Conservation (phyloP, 1,140 invertebrate species). For the Helicorthomorpha holstii region DNA sequence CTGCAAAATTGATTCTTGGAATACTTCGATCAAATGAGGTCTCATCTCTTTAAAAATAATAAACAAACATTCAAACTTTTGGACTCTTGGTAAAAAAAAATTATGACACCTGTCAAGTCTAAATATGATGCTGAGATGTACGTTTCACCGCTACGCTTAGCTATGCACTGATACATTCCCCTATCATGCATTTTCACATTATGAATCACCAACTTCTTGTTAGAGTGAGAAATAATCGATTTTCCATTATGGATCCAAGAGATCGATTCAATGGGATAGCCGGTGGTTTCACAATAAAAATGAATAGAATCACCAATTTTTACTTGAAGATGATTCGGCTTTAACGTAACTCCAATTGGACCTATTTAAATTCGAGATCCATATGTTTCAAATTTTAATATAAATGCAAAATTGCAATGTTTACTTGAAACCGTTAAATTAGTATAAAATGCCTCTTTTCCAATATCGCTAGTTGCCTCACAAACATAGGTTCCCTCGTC, state of each 20-base stretch:
- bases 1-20: constrained; percentile 7
- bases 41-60: constrained; percentile 1
- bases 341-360: neutral
- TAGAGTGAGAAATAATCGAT: neutral
- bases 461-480: neutral
- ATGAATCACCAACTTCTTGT: neutral
- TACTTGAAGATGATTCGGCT: neutral
- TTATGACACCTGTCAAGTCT: too few relatives aligned
- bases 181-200: neutral
- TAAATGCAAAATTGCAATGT: neutral
- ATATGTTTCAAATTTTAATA: neutral
- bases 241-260: neutral
- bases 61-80: neutral
- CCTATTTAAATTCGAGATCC: neutral
- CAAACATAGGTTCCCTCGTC: neutral
- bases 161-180: neutral
- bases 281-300: neutral
- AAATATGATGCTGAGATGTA: too few relatives aligned
- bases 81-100: neutral
- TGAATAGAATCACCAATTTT: neutral
- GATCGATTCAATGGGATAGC: neutral
- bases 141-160: neutral
- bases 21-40: constrained; percentile 4
- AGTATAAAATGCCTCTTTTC: neutral
- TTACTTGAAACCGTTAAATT: neutral